These are phyloP conservation scores for Drosophila persimilis DNA, from an alignment of 1,140 invertebrate species.

Conservation along the genomic window DNA sequence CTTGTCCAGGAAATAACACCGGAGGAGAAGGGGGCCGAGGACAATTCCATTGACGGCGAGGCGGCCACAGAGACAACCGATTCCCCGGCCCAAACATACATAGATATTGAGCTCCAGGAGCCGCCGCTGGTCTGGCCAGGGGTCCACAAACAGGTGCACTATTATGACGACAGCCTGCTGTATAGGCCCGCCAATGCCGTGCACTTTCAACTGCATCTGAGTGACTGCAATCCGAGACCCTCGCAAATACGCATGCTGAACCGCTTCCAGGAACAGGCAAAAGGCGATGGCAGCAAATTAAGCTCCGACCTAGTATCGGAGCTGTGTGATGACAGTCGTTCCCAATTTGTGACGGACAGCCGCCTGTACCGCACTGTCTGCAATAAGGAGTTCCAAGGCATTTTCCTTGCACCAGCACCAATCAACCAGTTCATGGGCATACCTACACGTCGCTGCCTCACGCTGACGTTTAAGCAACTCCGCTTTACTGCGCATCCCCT, in stretches of 20 bases:
- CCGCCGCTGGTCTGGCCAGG: conserved; percentile 42
- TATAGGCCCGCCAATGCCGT: conserved; percentile 38
- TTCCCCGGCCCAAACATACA: conserved; percentile 42
- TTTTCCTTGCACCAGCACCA: conserved; percentile 57
- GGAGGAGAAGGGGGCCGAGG: conserved; percentile 15
- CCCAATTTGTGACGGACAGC: conserved; percentile 28
- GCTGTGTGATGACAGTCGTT: conserved; percentile 8
- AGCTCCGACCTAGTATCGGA: conserved; percentile 26
- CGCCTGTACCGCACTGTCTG: conserved; percentile 58
- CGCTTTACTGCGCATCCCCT: conserved; percentile 83
- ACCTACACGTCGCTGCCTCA: conserved; percentile 74
- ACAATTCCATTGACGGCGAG: conserved; percentile 5
- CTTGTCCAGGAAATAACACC: not conserved
- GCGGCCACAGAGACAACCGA: conserved; percentile 10
- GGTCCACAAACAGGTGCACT: conserved; percentile 30
- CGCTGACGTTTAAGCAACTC: conserved; percentile 74
- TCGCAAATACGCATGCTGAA: conserved; percentile 65
- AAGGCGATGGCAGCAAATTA: conserved; percentile 26
- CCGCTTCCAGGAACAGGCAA: conserved; percentile 61
- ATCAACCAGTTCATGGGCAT: conserved; percentile 38
- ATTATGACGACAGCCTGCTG: conserved; percentile 39
- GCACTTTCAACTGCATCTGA: conserved; percentile 38
- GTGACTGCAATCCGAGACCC: not conserved
- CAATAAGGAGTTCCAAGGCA: conserved; percentile 50
- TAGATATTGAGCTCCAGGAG: conserved; percentile 66